Evolutionary conservation across 2,888 invertebrate genomes (phyloP), one percentile per base, ranked within the genome.

Genomic region (Acanthosoma haemorrhoidale): DNA sequence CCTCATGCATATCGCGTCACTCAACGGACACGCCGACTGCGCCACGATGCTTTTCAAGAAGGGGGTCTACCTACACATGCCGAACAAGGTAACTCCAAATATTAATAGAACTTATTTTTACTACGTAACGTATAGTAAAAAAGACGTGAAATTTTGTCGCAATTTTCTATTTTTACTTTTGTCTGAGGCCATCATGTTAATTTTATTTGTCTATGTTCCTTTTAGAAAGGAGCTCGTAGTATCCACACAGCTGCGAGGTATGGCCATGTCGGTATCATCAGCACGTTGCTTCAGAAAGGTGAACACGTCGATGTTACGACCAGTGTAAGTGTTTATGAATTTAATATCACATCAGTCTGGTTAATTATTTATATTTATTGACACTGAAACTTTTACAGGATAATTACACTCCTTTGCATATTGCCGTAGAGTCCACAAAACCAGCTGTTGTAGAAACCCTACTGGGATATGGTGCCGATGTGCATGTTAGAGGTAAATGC

Each of bases 51-150:
- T 99, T 73, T 93, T 99, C 81, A 96, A 96, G 82, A 96, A 97
- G 80, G 99, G 99, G 11, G 98, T 99, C 38, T 98, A 98, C 75
- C 85, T 99, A 21, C 96, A 97, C 79, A 99, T 99, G 98, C 98
- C 99, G 73, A 99, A 99, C 81, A 99, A 98, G 86, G 89, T 86
- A 74, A 71, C 18, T 32, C 9, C 16, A 18, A n/a, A n/a, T n/a
- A n/a, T n/a, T n/a, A n/a, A n/a, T n/a, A n/a, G 38, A 11, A 36
- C 38, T 8, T 11, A 8, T 36, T 36, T 36, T 36, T 11, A 36
- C 11, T 36, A 36, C 11, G 38, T 11, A 36, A 8, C 38, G 8
- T 36, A 11, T 36, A 8, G 11, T 8, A 36, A 36, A 8, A 11
- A 36, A 11, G 8, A 21, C 4, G 21, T 18, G 11, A 18, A 1